Percentiles rank a stretch among this genome's conserved stretches.
Evolutionary conservation across 1,140 invertebrate species (phyloP).

Genomic region (Heliothis virescens): DNA sequence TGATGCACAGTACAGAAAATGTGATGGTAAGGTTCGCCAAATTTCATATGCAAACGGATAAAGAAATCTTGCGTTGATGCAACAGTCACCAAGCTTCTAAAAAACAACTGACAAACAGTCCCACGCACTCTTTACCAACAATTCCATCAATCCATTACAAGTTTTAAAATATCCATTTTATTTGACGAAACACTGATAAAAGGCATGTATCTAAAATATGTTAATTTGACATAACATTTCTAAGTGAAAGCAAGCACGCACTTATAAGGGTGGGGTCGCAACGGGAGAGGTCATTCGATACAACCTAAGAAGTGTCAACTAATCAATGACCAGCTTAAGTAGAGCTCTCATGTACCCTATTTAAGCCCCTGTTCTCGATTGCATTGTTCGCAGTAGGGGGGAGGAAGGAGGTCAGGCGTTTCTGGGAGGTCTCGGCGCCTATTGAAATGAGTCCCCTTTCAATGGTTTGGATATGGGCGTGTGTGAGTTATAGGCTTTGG

Average conservation of each 20-base stretch:
- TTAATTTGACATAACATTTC: conserved; percentile 39
- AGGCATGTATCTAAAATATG: conserved; percentile 36
- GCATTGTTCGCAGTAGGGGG: not conserved
- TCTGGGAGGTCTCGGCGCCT: conserved; percentile 14
- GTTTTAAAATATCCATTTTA: conserved; percentile 31
- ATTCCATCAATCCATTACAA: not conserved
- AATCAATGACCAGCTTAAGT: not conserved
- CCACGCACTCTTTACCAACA: no score
- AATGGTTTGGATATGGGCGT: conserved; percentile 28
- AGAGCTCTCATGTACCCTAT: conserved; percentile 5
- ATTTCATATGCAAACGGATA: no score
- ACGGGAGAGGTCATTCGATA: conserved; percentile 16
- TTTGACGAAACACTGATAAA: conserved; percentile 42
- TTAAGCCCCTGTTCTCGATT: not conserved
- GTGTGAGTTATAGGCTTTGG: not conserved
- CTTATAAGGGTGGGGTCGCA: conserved; percentile 40
- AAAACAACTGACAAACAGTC: not conserved
- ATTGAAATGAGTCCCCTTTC: conserved; percentile 35
- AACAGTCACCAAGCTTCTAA: no score
- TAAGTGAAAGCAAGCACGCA: conserved; percentile 35
- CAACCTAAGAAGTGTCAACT: conserved; percentile 42
- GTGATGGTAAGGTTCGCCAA: no score
- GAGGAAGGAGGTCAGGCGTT: conserved; percentile 7
- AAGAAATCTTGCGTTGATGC: no score
- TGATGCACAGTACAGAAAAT: no score